Evolutionary conservation across 92 coral and sea anemone genomes (phyloP).

Genomic region (Bergia puertoricense): DNA sequence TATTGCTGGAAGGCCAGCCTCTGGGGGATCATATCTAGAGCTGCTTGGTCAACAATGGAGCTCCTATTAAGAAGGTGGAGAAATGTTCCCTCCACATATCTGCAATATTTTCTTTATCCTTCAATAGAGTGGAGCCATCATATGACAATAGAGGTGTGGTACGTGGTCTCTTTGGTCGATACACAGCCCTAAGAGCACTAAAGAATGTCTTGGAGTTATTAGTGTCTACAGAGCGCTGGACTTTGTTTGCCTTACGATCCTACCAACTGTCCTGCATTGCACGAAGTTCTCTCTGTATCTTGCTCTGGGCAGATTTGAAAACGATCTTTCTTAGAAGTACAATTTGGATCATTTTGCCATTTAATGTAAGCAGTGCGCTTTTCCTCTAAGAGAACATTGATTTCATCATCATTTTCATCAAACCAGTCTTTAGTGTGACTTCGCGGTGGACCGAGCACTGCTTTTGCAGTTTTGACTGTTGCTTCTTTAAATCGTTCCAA

Average conservation of each 20-base stretch:
- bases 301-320: no score
- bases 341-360: no score
- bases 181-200: neutral
- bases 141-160: neutral
- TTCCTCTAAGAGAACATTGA: no score
- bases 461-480: no score
- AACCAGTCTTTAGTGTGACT: no score
- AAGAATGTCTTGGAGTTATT: neutral
- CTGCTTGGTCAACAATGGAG: neutral
- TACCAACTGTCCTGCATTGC: no score
- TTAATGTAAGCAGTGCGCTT: no score
- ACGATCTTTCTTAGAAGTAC: no score
- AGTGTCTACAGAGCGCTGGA: neutral
- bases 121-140: neutral
- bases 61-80: neutral
- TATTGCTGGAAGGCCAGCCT: neutral
- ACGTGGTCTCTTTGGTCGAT: neutral
- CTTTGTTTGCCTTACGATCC: neutral
- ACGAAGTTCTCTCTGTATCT: neutral
- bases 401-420: no score
- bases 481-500: no score
- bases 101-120: neutral
- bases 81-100: neutral
- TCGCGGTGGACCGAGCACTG: no score
- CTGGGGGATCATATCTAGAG: neutral